These are phyloP conservation scores for Andrena flavipes DNA, from an alignment of 2,888 invertebrate genomes.

Conservation along the genomic window DNA sequence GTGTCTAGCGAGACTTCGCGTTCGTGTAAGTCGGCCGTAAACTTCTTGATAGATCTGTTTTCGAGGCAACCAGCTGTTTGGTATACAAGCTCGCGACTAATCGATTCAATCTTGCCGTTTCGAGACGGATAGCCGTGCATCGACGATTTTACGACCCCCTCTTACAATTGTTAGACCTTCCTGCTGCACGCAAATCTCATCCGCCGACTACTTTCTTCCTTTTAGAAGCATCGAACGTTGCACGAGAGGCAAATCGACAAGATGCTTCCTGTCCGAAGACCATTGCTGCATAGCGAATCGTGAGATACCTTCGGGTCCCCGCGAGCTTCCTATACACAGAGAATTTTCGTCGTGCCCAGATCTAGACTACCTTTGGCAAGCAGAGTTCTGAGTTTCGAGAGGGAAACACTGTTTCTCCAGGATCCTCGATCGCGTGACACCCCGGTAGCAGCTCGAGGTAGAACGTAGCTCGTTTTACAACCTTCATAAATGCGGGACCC, in stretches of 20 bases:
- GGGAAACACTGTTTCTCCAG: background rate
- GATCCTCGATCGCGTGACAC: constrained; percentile 38
- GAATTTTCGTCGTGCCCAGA: too few species aligned
- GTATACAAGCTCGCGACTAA: constrained; percentile 51
- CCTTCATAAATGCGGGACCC: constrained; percentile 69
- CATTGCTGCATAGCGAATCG: too few species aligned
- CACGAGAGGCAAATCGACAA: background rate
- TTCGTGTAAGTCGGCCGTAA: constrained; percentile 37
- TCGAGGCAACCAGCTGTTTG: constrained; percentile 25
- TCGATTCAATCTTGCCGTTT: constrained; percentile 44
- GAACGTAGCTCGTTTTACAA: constrained; percentile 60
- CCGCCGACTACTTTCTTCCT: background rate
- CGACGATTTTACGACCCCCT: constrained; percentile 32
- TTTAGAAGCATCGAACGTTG: background rate
- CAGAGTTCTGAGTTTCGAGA: background rate
- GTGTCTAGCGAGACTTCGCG: constrained; percentile 5
- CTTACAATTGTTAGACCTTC: background rate
- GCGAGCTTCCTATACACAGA: too few species aligned
- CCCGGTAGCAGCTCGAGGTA: background rate
- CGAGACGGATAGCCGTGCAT: constrained; percentile 33
- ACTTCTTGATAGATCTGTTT: constrained; percentile 48
- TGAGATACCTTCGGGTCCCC: too few species aligned
- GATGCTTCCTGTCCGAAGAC: background rate
- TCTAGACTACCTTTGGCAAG: too few species aligned
- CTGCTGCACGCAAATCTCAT: constrained; percentile 24